Evolutionary conservation across 2,888 invertebrate species (phyloP), one percentile per base, ranked within the genome.

Genomic region (Amphipoea lucens): DNA sequence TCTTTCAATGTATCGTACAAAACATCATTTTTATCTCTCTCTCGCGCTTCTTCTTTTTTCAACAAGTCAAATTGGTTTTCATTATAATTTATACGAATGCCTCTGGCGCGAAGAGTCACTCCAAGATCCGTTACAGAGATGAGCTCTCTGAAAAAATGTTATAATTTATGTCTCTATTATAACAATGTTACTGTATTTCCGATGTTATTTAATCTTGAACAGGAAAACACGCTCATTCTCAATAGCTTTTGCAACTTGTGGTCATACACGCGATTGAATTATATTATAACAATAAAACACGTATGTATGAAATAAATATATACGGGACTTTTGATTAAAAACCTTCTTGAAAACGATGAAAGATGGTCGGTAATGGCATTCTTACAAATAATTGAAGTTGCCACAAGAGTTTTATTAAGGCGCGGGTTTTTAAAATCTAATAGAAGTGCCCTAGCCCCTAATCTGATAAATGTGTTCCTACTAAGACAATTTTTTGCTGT

Each of bases 181-280:
- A 45, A 57, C 2, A 40, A 84, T 57, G n/a, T 57, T 78, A 63
- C 62, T 68, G 45, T 80, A 78, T 63, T 63, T 68, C 45, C 45
- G 23, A 63, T 57, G 62, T 69, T 68, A 84, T 84, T 78, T 65
- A 68, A 84, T 84, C 63, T 57, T n/a, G 68, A 20, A 51, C 42
- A 84, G 48, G 63, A 65, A 83, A 81, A 62, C 54, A 40, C n/a
- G 54, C 17, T 60, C 45, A 62, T 68, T n/a, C 63, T 63, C 2
- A 63, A 68, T 65, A 42, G 57, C 66, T 84, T 79, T 81, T 81
- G 42, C n/a, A 29, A 48, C 4, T 36, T 17, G 11, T n/a, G 2
- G n/a, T 11, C 7, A 36, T 62, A 48, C 79, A 78, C 48, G 68
- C n/a, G n/a, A 51, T 48, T 76, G 40, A 57, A 51, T 79, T 5